Percentiles rank a stretch among this genome's conserved stretches.
Evolutionary conservation across 1,140 invertebrate species (phyloP).

Genomic region (Ostrea denselamellosa): DNA sequence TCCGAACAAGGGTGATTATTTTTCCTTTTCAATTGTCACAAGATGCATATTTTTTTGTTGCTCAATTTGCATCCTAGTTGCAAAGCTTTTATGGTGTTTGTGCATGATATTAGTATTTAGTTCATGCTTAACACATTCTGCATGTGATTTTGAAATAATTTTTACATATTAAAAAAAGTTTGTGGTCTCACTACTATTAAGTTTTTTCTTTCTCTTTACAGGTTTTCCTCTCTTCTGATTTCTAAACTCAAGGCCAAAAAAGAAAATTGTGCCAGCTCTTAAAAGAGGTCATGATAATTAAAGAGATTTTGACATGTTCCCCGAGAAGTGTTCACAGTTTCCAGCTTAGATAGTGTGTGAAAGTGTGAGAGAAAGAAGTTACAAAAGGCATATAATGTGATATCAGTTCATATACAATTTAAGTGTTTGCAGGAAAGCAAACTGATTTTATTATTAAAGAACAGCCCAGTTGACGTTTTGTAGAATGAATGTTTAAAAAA

Average conservation of each 20-base stretch:
- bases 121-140: constrained; percentile 38
- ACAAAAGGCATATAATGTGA: constrained; percentile 30
- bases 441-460: constrained; percentile 36
- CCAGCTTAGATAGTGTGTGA: constrained; percentile 37
- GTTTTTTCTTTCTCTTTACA: not conserved
- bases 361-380: constrained; percentile 35
- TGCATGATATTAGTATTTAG: constrained; percentile 27
- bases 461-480: constrained; percentile 18
- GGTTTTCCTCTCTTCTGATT: constrained; percentile 32
- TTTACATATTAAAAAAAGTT: not conserved
- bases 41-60: not conserved
- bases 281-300: constrained; percentile 25
- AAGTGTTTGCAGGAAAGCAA: constrained; percentile 32
- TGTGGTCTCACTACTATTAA: not conserved
- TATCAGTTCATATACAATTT: constrained; percentile 4
- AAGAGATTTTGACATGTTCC: constrained; percentile 38
- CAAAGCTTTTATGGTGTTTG: constrained; percentile 10
- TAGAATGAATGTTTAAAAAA: constrained; percentile 30
- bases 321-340: constrained; percentile 39
- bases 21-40: not conserved
- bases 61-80: constrained; percentile 17
- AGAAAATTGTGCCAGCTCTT: constrained; percentile 35
- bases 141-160: not conserved
- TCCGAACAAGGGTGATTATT: too few relatives aligned
- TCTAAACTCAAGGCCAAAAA: constrained; percentile 39